phyloP scores from a whole-genome alignment of 35 echinoderm and acorn worm genomes.

The Diadema setosum region DNA sequence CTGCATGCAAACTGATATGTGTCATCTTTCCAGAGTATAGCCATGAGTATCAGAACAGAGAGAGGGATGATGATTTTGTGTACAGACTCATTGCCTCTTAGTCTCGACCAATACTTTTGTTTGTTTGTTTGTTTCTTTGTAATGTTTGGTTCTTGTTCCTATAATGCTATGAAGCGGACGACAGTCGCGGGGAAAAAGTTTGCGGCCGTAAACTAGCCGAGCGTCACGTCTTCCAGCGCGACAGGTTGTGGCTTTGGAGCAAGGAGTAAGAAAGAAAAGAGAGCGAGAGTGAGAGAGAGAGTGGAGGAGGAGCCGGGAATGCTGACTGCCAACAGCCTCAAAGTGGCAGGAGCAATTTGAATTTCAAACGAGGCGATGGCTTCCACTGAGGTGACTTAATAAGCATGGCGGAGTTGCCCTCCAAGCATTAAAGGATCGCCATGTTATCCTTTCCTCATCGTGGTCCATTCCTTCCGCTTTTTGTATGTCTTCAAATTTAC shows the following conservation, averaged over 20 bases:
- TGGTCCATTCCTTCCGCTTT: neutral
- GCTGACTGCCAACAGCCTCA: neutral
- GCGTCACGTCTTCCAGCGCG: too few relatives aligned
- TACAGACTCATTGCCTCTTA: too few relatives aligned
- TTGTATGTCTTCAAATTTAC: neutral
- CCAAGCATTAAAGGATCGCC: neutral
- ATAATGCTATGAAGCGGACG: too few relatives aligned
- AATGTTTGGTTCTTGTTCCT: too few relatives aligned
- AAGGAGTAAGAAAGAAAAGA: neutral
- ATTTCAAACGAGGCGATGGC: neutral
- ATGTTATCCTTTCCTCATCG: neutral
- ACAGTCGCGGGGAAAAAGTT: too few relatives aligned
- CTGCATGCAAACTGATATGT: too few relatives aligned
- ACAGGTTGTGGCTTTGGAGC: neutral
- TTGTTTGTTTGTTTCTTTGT: too few relatives aligned
- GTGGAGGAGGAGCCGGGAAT: neutral
- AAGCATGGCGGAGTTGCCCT: neutral
- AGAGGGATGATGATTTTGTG: too few relatives aligned
- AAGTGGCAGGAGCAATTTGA: neutral
- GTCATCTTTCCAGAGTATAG: too few relatives aligned
- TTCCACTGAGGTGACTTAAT: slow-evolving; percentile 1
- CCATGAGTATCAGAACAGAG: too few relatives aligned
- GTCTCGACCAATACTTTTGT: too few relatives aligned
- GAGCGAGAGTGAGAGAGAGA: neutral
- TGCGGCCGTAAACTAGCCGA: too few relatives aligned